A percentile compares a stretch with the other conserved stretches of the same genome.
phyloP scores from a whole-genome alignment of 1,140 invertebrate genomes.

The Sweltsa coloradensis region DNA sequence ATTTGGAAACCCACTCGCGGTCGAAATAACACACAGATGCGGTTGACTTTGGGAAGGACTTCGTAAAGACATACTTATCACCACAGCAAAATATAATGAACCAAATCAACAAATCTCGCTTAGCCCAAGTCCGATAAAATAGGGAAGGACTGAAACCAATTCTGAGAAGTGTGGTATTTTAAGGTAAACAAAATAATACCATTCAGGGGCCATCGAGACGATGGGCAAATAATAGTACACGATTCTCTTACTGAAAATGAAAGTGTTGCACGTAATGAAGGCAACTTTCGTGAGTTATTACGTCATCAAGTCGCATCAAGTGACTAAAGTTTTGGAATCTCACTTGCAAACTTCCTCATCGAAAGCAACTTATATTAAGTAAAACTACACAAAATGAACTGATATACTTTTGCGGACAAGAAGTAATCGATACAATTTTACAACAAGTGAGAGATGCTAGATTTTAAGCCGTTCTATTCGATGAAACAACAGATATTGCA shows the following conservation, averaged over 20 bases:
- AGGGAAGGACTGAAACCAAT: constrained; percentile 14
- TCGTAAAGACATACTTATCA: constrained; percentile 14
- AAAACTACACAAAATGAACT: constrained; percentile 19
- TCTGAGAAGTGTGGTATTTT: constrained; percentile 13
- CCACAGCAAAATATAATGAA: constrained; percentile 11
- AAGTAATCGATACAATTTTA: constrained; percentile 15
- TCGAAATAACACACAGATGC: constrained; percentile 18
- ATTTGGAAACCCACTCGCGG: constrained; percentile 11
- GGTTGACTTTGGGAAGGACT: constrained; percentile 16
- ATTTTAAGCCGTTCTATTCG: constrained; percentile 14
- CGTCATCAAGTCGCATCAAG: constrained; percentile 15
- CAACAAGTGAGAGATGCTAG: constrained; percentile 6
- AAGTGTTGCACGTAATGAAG: constrained; percentile 14
- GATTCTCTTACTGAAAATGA: not conserved
- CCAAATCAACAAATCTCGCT: constrained; percentile 5
- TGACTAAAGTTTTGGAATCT: constrained; percentile 13
- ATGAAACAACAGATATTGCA: constrained; percentile 17
- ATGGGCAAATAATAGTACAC: constrained; percentile 4
- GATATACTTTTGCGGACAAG: constrained; percentile 13
- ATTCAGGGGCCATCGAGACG: constrained; percentile 15
- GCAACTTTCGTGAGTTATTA: constrained; percentile 17
- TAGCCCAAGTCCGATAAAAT: constrained; percentile 14
- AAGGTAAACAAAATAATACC: constrained; percentile 15
- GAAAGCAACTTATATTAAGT: constrained; percentile 16
- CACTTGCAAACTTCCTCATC: constrained; percentile 12